These are phyloP conservation scores for Copsychus sechellarum DNA, from an alignment of 2,113 vertebrate genomes.

Conservation along the genomic window DNA sequence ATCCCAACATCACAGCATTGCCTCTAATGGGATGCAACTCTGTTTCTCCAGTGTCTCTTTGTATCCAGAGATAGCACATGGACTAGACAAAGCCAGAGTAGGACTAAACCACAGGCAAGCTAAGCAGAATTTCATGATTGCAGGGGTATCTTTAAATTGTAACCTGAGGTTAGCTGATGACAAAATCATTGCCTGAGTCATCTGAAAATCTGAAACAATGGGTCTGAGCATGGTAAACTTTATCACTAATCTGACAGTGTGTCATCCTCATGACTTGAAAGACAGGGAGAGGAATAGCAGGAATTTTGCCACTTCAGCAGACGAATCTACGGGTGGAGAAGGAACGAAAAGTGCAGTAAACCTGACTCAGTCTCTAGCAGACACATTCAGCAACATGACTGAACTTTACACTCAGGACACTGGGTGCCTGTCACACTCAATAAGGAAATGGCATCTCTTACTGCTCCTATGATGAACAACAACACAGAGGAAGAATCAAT, in stretches of 20 bases:
- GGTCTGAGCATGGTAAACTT: not conserved
- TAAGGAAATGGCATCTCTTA: not conserved
- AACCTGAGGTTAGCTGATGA: not conserved
- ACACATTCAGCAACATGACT: not conserved
- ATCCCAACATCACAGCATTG: not conserved
- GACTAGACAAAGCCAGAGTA: not conserved
- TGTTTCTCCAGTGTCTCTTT: not conserved
- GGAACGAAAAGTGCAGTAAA: not conserved
- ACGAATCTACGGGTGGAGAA: not conserved
- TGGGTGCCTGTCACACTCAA: not conserved
- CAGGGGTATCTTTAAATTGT: not conserved
- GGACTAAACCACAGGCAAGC: not conserved
- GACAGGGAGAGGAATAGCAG: not conserved
- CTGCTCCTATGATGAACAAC: not conserved
- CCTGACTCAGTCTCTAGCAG: conserved; percentile 3
- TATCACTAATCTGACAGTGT: not conserved
- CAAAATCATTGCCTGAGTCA: not conserved
- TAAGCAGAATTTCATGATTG: not conserved
- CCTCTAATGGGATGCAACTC: not conserved
- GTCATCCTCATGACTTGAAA: not conserved
- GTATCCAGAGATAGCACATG: not conserved
- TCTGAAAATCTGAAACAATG: not conserved
- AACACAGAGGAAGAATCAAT: not conserved
- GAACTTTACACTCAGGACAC: not conserved
- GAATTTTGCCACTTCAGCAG: conserved; percentile 39